phyloP scores from a whole-genome alignment of 2,113 vertebrate species.

The Rhinoderma darwinii region DNA sequence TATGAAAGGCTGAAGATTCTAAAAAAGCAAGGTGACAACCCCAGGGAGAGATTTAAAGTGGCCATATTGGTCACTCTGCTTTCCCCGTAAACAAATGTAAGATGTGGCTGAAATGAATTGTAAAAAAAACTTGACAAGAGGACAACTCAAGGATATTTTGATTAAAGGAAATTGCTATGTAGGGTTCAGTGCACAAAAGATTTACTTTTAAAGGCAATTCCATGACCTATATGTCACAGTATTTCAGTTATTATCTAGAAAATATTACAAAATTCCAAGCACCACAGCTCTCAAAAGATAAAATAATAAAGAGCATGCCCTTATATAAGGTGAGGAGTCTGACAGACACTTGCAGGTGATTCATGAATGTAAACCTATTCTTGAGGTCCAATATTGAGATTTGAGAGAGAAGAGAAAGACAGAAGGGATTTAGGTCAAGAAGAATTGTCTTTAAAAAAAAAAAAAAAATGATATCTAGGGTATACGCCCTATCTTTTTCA shows the following conservation, averaged over 20 bases:
- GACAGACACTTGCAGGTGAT: background rate
- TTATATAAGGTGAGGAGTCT: background rate
- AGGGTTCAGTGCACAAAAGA: slow-evolving; percentile 22
- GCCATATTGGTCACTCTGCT: background rate
- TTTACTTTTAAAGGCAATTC: background rate
- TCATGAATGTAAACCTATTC: background rate
- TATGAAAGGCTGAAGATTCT: background rate
- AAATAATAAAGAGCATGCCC: background rate
- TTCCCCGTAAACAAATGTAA: background rate
- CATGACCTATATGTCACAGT: background rate
- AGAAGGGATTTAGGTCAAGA: no score
- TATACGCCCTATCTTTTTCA: no score
- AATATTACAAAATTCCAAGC: background rate
- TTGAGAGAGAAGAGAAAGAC: no score
- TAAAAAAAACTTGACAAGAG: slow-evolving; percentile 2
- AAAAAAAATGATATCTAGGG: no score
- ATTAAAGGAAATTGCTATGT: background rate
- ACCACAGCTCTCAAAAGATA: background rate
- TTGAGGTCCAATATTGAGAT: background rate
- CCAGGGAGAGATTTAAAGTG: background rate
- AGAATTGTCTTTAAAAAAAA: no score
- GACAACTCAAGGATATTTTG: slow-evolving; percentile 9
- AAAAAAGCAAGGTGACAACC: background rate
- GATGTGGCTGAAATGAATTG: background rate
- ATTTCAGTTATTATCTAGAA: background rate